Evolutionary conservation across 2,797 vertebrate genomes (phyloP), one percentile per base, ranked within the genome.

Genomic region (Salmo trutta): DNA sequence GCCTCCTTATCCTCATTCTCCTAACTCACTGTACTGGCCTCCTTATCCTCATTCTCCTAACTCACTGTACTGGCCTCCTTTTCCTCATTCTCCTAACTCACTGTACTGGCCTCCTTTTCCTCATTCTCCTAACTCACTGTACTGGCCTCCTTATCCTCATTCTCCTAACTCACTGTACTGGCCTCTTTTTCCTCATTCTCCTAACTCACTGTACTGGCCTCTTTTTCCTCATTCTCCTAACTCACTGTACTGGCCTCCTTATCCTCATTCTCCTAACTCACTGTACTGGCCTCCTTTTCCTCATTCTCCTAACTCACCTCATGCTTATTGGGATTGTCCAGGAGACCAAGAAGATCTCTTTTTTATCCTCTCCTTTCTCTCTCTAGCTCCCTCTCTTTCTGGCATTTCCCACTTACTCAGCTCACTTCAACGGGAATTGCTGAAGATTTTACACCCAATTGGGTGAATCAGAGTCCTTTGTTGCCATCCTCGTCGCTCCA

Each of bases 361-460:
- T 2, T 19, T 14, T 27, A 12, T 15, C 24, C 81, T 84, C 66
- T 27, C 67, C 24, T 70, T 19, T 27, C 67, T 56, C 62, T 27
- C 74, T 77, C 68, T 47, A 27, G 36, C 29, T 27, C 68, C 54
- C 68, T 54, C 67, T 73, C 62, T 85, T 83, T 83, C 75, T 82
- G 88, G 81, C 87, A 82, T 88, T 91, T 93, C 87, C 89, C 89
- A 88, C 86, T 91, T 90, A 88, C 89, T 89, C 77, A 10, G 81
- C 82, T 81, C 84, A 75, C 82, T 88, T 85, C 88, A 88, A 85
- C 88, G 89, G 93, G 89, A 92, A 91, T 92, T 93, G 95, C 96
- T 94, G 95, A 94, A 97, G 96, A 94, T 96, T 97, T 96, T 96
- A 96, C 96, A 96, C 95, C 96, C 96, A 96, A 95, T 96, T 95